Base-by-base conservation (phyloP, 37 sponge, comb jelly and placozoan species). In the Dysidea cf. avara region DNA sequence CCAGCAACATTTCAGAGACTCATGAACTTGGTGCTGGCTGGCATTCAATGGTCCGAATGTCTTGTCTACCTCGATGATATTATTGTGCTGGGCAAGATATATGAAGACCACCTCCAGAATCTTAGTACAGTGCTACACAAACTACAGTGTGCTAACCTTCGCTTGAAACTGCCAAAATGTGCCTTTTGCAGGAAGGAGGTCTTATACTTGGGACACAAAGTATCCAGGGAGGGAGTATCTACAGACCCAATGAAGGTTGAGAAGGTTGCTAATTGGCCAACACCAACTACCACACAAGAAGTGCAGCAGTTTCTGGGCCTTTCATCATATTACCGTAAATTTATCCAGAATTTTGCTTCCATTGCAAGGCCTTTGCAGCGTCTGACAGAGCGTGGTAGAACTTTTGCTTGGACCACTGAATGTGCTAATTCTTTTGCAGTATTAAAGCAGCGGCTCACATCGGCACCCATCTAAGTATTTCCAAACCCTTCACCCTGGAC, bases 1-100 rank as follows among this genome's bases (percentile, higher is more conserved):
- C 86, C 86, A 53, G 61, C 75, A 16, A 74, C 62, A 22, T 74
- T 74, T 32, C 79, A 77, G 39, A 25, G 79, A n/a, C 40, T 56
- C 47, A 77, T 77, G 79, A 69, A 78, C 40, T 28, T 26, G 30
- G 69, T 68, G n/a, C 57, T 78, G 24, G 35, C 69, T 49, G 78
- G 67, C 53, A 24, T 76, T 14, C 53, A 68, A 25, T 68, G 68
- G 66, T 38, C 37, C n/a, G 51, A 29, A 22, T 59, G 74, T 39
- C 74, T 72, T 34, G 65, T 72, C 33, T 61, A 72, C 61, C 31
- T 72, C 20, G 69, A 67, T 49, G 69, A 67, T 24, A 22, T 67
- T 21, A 46, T 67, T 49, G 72, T 71, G 17, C 33, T 71, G 36
- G 72, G 37, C 3, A 18, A 4, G 38, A 3, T 56, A 20, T 71